phyloP scores from a whole-genome alignment of 2,113 vertebrate genomes.

The Noturus placidus region DNA sequence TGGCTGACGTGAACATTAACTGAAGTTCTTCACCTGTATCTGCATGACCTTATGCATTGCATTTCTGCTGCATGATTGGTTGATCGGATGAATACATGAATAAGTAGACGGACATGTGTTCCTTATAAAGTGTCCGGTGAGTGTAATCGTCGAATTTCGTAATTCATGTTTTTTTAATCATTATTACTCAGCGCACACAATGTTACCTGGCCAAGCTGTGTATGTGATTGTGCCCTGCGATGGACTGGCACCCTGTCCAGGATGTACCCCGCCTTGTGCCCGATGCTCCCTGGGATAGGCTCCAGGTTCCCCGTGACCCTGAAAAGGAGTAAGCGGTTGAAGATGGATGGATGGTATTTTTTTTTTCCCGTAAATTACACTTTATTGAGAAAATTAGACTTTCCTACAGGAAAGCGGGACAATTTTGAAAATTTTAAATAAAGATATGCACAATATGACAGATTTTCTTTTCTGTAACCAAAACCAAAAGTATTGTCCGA shows the following conservation, averaged over 20 bases:
- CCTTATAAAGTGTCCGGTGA: not conserved
- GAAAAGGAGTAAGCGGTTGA: too few relatives aligned
- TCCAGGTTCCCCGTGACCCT: too few relatives aligned
- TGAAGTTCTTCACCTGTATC: not conserved
- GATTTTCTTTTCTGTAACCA: not conserved
- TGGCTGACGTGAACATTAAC: not conserved
- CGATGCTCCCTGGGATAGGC: too few relatives aligned
- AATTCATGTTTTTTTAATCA: not conserved
- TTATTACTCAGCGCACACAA: not conserved
- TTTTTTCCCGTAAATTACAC: too few relatives aligned
- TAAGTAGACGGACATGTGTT: not conserved
- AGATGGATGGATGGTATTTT: too few relatives aligned
- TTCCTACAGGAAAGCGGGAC: too few relatives aligned
- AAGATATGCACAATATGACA: too few relatives aligned
- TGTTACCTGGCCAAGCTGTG: not conserved
- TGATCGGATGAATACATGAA: not conserved
- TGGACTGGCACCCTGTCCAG: too few relatives aligned
- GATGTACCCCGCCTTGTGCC: too few relatives aligned
- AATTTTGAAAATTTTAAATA: too few relatives aligned
- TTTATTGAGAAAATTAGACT: too few relatives aligned
- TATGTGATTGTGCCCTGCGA: too few relatives aligned
- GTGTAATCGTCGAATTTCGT: not conserved
- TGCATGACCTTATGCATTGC: not conserved
- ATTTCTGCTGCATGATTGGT: not conserved
- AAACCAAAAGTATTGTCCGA: not conserved